A percentile compares a stretch with the other conserved stretches of the same genome.
Conservation (phyloP, 2,888 invertebrate genomes). For the Zonitis immaculata region DNA sequence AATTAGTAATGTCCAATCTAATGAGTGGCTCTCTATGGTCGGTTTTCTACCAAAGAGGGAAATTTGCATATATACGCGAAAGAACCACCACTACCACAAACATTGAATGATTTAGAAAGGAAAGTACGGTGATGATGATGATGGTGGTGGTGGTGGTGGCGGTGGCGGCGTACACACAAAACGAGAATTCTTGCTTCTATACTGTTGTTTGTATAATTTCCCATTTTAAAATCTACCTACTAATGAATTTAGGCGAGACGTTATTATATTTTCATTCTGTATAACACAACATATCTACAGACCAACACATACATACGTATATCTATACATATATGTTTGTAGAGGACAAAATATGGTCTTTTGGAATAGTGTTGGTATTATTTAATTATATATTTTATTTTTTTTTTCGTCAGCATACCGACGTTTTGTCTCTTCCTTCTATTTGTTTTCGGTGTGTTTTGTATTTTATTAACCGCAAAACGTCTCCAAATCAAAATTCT, state of each 20-base stretch:
- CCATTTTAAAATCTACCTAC: slow-evolving; percentile 39
- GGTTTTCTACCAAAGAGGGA: slow-evolving; percentile 14
- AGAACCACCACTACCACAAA: background rate
- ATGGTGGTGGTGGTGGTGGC: too few species aligned
- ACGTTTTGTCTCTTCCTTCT: background rate
- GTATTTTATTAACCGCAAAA: background rate
- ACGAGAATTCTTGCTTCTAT: slow-evolving; percentile 28
- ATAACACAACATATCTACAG: slow-evolving; percentile 12
- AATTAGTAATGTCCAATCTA: slow-evolving; percentile 29
- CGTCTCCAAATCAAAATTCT: background rate
- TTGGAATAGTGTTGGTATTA: slow-evolving; percentile 8
- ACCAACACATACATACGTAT: slow-evolving; percentile 5
- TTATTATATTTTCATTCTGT: slow-evolving; percentile 27
- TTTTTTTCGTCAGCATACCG: slow-evolving; percentile 1
- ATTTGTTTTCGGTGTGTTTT: background rate
- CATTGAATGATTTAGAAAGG: too few species aligned
- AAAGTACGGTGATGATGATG: too few species aligned
- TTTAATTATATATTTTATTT: slow-evolving; percentile 16
- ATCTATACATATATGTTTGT: background rate
- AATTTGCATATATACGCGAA: slow-evolving; percentile 22
- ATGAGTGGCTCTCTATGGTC: slow-evolving; percentile 23
- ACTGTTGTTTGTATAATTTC: slow-evolving; percentile 34
- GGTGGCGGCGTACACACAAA: too few species aligned
- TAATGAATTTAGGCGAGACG: slow-evolving; percentile 36
- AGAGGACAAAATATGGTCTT: background rate